Evolutionary conservation across 1,140 invertebrate genomes (phyloP).

Genomic region (Gonatopus flavifemur): DNA sequence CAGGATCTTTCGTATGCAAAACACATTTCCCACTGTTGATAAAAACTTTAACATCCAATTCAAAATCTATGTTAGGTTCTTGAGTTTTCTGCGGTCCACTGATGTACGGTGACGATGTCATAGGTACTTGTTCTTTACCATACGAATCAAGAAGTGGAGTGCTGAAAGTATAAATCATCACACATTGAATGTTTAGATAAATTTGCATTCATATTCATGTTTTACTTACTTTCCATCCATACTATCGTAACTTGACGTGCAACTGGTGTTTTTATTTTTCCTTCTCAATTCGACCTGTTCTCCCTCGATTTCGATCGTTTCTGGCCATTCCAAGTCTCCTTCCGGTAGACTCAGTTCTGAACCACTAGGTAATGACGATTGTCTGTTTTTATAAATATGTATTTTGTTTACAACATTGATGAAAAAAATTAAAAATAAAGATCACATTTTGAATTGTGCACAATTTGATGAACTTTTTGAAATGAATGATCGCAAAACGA

Average conservation of each 20-base stretch:
- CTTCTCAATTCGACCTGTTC: conserved; percentile 66
- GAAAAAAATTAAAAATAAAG: background rate
- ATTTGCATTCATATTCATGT: background rate
- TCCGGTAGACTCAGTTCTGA: conserved; percentile 69
- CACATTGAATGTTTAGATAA: conserved; percentile 14
- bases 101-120: conserved; percentile 51
- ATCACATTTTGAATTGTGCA: background rate
- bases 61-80: conserved; percentile 95
- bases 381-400: conserved; percentile 49
- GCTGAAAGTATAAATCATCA: conserved; percentile 28
- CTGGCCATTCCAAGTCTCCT: conserved; percentile 63
- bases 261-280: conserved; percentile 54
- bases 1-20: conserved; percentile 86
- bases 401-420: background rate
- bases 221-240: conserved; percentile 53
- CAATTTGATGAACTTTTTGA: too few species aligned
- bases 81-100: conserved; percentile 64
- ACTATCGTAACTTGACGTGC: conserved; percentile 54
- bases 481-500: too few species aligned
- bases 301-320: conserved; percentile 65
- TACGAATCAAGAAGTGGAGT: conserved; percentile 47
- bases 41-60: conserved; percentile 93
- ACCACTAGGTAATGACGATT: conserved; percentile 71
- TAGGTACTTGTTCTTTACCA: conserved; percentile 47
- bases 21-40: conserved; percentile 97